phyloP scores from a whole-genome alignment of 2,113 vertebrate species.

The Crocuta crocuta region DNA sequence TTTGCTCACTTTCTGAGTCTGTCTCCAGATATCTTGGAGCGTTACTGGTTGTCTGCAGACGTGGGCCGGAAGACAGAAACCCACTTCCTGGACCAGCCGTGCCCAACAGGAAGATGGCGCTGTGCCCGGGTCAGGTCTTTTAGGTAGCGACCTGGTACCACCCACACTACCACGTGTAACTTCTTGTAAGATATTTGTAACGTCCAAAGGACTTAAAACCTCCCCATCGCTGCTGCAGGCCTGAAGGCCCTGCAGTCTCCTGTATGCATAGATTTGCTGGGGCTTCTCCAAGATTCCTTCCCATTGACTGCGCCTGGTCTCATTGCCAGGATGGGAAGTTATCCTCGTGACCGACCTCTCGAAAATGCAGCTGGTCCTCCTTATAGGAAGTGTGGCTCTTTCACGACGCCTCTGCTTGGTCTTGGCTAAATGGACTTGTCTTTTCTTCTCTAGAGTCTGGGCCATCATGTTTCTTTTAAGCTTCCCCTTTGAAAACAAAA shows the following conservation, averaged over 20 bases:
- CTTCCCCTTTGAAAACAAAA: constrained; percentile 21
- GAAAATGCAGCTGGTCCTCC: constrained; percentile 34
- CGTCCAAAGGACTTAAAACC: neutral
- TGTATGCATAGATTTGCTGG: neutral
- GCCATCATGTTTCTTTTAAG: neutral
- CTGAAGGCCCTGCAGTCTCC: neutral
- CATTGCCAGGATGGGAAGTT: neutral
- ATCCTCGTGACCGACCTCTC: neutral
- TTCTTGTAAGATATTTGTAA: neutral
- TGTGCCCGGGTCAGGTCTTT: neutral
- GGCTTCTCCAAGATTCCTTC: neutral
- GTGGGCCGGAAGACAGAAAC: neutral
- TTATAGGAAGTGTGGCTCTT: neutral
- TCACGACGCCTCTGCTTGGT: neutral
- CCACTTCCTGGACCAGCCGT: neutral
- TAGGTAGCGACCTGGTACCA: neutral
- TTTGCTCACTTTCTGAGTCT: neutral
- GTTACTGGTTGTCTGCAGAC: neutral
- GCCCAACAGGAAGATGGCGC: neutral
- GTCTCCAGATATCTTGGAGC: neutral
- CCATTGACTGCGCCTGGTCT: neutral
- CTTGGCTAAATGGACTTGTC: neutral
- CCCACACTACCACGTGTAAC: accelerated
- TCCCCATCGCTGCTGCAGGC: neutral
- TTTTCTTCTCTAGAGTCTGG: neutral